phyloP scores from a whole-genome alignment of 2,113 vertebrate genomes.

The Meriones unguiculatus region DNA sequence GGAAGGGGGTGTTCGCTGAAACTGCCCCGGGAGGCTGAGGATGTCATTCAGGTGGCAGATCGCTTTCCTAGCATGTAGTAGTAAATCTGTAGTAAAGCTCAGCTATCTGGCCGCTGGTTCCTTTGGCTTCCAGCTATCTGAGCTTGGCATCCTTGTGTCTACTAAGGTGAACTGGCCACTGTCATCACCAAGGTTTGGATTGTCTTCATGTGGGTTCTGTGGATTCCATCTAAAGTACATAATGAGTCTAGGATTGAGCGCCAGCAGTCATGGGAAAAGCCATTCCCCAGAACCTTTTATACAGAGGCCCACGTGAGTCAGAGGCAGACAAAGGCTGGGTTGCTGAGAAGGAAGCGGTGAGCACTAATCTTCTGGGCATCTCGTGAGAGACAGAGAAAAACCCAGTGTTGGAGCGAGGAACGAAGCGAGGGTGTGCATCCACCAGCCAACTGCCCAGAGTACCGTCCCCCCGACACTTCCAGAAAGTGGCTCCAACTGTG shows the following conservation, averaged over 20 bases:
- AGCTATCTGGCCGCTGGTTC: neutral
- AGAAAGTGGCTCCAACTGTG: accelerated
- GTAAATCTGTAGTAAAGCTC: neutral
- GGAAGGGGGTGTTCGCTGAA: neutral
- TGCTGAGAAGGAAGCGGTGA: too few relatives aligned
- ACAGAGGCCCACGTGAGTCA: neutral
- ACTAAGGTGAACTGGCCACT: neutral
- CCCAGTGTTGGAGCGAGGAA: neutral
- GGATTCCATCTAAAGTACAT: neutral
- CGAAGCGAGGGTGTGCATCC: neutral
- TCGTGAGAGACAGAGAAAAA: neutral
- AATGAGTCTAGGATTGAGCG: neutral
- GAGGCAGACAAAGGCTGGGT: neutral
- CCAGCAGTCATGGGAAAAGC: neutral
- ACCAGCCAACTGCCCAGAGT: neutral
- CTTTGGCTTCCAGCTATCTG: neutral
- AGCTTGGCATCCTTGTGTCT: neutral
- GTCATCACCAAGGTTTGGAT: neutral
- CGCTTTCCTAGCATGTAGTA: neutral
- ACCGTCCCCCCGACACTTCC: neutral
- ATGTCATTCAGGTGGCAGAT: too few relatives aligned
- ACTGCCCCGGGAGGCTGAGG: neutral
- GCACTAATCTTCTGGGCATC: accelerated
- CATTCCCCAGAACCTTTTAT: neutral
- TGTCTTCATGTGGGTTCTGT: neutral